These are phyloP conservation scores for Ptychadena robeensis DNA, from an alignment of 2,797 vertebrate species.

Conservation along the genomic window DNA sequence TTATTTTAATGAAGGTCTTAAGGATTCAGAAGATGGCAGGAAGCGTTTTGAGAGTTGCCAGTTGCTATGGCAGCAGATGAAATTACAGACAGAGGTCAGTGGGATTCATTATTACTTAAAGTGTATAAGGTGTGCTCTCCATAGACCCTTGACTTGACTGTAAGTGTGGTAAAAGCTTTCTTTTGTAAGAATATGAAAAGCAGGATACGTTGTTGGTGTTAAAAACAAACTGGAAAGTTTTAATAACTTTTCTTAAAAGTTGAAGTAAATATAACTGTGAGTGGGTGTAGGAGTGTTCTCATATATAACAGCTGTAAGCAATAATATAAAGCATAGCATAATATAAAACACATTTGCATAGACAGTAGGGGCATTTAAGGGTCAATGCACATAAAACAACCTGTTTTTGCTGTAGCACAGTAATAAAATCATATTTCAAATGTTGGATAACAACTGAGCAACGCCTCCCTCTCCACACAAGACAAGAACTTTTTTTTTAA, in stretches of 20 bases:
- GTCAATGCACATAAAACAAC: too few relatives aligned
- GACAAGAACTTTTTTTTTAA: too few relatives aligned
- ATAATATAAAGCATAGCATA: too few relatives aligned
- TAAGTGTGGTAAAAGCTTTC: background rate
- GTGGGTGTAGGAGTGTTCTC: background rate
- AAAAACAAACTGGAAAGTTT: background rate
- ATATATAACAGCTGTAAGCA: too few relatives aligned
- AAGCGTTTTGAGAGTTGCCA: slow-evolving; percentile 82
- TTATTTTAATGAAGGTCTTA: slow-evolving; percentile 74
- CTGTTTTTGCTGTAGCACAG: too few relatives aligned
- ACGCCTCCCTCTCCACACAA: too few relatives aligned
- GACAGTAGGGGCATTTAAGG: too few relatives aligned
- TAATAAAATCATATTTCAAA: too few relatives aligned
- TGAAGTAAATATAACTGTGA: background rate
- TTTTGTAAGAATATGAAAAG: background rate
- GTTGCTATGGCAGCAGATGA: slow-evolving; percentile 85
- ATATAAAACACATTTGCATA: too few relatives aligned
- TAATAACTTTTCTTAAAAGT: too few relatives aligned
- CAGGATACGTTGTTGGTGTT: background rate
- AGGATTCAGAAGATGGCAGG: slow-evolving; percentile 72
- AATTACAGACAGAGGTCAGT: slow-evolving; percentile 85
- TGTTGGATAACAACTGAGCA: too few relatives aligned
- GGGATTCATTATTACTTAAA: slow-evolving; percentile 5
- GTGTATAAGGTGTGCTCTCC: background rate
- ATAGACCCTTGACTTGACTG: background rate